Percentiles rank a stretch among this genome's conserved stretches.
phyloP scores from a whole-genome alignment of 92 coral and sea anemone genomes.

The Nematostella vectensis region DNA sequence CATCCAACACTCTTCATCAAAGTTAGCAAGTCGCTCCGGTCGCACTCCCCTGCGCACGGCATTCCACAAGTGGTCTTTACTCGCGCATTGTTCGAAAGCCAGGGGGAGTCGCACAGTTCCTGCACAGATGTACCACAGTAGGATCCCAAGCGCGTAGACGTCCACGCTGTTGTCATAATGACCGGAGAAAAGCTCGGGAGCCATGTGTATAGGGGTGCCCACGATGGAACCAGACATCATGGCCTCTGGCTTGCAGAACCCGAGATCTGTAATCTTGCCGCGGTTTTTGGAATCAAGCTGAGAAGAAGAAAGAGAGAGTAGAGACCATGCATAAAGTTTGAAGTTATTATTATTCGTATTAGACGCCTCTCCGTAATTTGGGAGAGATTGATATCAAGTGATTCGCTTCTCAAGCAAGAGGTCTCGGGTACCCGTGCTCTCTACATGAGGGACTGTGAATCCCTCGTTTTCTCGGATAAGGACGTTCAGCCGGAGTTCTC shows the following conservation, averaged over 20 bases:
- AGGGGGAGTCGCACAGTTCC: slow-evolving; percentile 93
- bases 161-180: slow-evolving; percentile 99
- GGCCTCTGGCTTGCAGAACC: slow-evolving; percentile 98
- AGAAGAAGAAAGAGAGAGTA: slow-evolving; percentile 1
- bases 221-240: slow-evolving; percentile 99
- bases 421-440: too few relatives aligned
- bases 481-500: too few relatives aligned
- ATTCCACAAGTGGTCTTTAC: slow-evolving; percentile 97
- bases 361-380: background rate
- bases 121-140: slow-evolving; percentile 97
- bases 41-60: slow-evolving; percentile 93
- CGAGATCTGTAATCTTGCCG: slow-evolving; percentile 91
- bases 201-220: slow-evolving; percentile 99
- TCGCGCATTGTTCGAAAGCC: slow-evolving; percentile 95
- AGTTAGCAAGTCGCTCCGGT: slow-evolving; percentile 86
- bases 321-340: too few relatives aligned
- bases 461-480: too few relatives aligned
- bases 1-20: slow-evolving; percentile 91
- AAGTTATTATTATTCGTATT: background rate
- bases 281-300: slow-evolving; percentile 88
- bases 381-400: too few relatives aligned
- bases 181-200: slow-evolving; percentile 97
- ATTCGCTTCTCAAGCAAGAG: too few relatives aligned
- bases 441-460: too few relatives aligned
- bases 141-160: slow-evolving; percentile 94